Conservation (phyloP, 2,113 vertebrate species). For the Cyprinodon variegatus region DNA sequence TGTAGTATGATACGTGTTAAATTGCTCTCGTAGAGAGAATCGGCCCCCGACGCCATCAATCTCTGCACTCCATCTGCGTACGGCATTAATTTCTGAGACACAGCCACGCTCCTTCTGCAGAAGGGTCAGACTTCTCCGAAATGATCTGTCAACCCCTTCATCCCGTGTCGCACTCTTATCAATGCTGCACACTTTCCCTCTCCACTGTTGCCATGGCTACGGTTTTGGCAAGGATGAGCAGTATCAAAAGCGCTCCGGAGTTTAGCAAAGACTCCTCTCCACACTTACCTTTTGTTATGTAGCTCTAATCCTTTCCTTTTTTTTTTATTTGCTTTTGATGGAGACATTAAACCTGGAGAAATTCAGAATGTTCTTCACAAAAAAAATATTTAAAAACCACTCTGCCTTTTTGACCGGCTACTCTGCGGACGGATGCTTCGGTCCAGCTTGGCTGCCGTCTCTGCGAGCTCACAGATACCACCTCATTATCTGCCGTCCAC, state of each 20-base stretch:
- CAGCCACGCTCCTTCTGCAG: constrained; percentile 59
- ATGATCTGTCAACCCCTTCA: constrained; percentile 78
- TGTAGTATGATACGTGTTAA: constrained; percentile 73
- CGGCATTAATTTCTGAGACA: constrained; percentile 71
- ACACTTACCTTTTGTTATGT: constrained; percentile 73
- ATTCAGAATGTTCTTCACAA: constrained; percentile 54
- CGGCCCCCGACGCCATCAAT: constrained; percentile 65
- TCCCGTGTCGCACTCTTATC: constrained; percentile 77
- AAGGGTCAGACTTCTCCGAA: constrained; percentile 77
- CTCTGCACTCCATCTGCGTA: constrained; percentile 74
- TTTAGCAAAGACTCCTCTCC: constrained; percentile 69
- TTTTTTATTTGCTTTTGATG: constrained; percentile 70
- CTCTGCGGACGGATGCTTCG: constrained; percentile 30
- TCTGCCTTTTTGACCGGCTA: constrained; percentile 32
- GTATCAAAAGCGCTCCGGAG: constrained; percentile 69
- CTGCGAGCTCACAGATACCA: constrained; percentile 55
- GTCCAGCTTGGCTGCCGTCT: constrained; percentile 44
- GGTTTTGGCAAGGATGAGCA: constrained; percentile 65
- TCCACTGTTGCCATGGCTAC: constrained; percentile 77
- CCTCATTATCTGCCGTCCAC: constrained; percentile 70
- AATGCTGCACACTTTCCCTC: constrained; percentile 66
- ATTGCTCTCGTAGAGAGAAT: constrained; percentile 70
- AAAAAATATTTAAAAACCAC: neutral
- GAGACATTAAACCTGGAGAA: constrained; percentile 73
- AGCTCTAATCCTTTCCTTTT: constrained; percentile 67